Base-by-base conservation (phyloP, 2,888 invertebrate genomes). In the Ceraclea dissimilis region DNA sequence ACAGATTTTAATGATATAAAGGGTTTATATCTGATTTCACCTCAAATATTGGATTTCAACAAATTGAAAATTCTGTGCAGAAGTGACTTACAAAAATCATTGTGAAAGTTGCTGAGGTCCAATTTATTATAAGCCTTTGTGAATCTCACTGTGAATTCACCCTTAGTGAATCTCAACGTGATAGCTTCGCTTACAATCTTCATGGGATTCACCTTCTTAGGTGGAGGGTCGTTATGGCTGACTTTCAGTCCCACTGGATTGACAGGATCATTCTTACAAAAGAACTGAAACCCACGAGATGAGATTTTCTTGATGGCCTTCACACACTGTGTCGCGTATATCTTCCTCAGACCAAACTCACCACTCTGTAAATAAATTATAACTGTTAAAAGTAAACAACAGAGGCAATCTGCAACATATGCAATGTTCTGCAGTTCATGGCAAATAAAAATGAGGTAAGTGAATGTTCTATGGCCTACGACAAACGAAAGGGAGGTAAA, bases 241-340 rank as follows among this genome's bases (percentile, higher is more conserved):
- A 57, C 46, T 47, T 53, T 53, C 20, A 57, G 17, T 43, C 46
- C 17, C 20, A 57, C 31, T 6, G 49, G 51, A 17, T 19, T 16
- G 6, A 8, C 11, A 6, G 13, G 6, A 31, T 50, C 50, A 16
- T 43, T 54, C 21, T 17, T 16, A 43, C 26, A 39, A 18, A 26
- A 44, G 16, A 49, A 54, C 20, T 39, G 21, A 20, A 49, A 49
- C 13, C 49, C 49, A 17, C 17, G 13, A 16, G 21, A 16, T 5
- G 49, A 54, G n/a, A 54, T 54, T 17, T 54, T 54, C 31, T 26
- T 54, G 11, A 54, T 44, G 2, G 54, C 54, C 16, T 21, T 44
- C 26, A 49, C 54, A 26, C 54, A 54, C 39, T 54, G 49, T 13
- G 54, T 54, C 4, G 49, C 54, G 34, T 54, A 54, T 8, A 54